A percentile compares a stretch with the other conserved stretches of the same genome.
phyloP scores from a whole-genome alignment of 1,140 invertebrate genomes.

The Cyclargus thomasi region DNA sequence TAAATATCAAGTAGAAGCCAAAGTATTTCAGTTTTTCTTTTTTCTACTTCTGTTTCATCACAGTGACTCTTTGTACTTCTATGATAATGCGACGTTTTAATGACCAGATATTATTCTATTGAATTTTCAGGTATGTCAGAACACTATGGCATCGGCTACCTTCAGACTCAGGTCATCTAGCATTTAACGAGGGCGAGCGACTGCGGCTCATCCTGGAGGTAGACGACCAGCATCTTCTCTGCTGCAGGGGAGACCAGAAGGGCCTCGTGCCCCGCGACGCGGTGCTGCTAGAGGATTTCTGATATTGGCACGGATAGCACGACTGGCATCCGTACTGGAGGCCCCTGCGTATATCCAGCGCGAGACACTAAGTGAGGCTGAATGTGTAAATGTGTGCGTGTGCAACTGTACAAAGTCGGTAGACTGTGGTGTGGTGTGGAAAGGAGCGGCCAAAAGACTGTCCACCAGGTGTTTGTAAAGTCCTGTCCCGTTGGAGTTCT shows the following conservation, averaged over 20 bases:
- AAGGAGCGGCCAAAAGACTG: conserved; percentile 1
- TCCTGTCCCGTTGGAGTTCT: neutral
- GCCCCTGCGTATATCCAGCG: conserved; percentile 39
- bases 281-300: conserved; percentile 77
- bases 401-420: conserved; percentile 8
- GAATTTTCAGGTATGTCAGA: conserved; percentile 80
- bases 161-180: conserved; percentile 85
- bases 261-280: conserved; percentile 85
- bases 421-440: neutral
- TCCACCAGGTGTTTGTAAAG: neutral
- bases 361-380: conserved; percentile 18
- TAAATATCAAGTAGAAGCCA: too few species aligned
- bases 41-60: too few species aligned
- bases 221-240: conserved; percentile 85
- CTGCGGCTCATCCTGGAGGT: conserved; percentile 85
- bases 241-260: conserved; percentile 85
- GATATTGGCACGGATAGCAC: conserved; percentile 62
- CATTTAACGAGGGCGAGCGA: conserved; percentile 85
- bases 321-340: conserved; percentile 63
- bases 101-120: too few species aligned
- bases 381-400: neutral
- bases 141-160: conserved; percentile 84
- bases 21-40: too few species aligned
- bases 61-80: too few species aligned
- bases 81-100: too few species aligned